These are phyloP conservation scores for Cyclargus thomasi DNA, from an alignment of 1,140 invertebrate genomes.

Conservation along the genomic window DNA sequence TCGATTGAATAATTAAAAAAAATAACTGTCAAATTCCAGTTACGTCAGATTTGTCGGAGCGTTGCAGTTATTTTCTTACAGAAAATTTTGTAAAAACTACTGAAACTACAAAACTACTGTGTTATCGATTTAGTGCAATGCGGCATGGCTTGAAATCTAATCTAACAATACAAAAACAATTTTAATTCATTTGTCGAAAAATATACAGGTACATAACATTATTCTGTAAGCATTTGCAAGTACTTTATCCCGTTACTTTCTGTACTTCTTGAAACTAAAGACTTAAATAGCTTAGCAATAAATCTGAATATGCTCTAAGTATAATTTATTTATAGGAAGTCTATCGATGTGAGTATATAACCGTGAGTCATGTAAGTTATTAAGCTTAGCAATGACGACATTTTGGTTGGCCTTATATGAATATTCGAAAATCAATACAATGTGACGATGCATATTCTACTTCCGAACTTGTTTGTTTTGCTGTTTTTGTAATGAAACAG, in stretches of 20 bases:
- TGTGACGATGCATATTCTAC: neutral
- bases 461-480: neutral
- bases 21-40: too few species aligned
- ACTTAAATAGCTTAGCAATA: neutral
- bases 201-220: neutral
- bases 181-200: neutral
- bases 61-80: neutral
- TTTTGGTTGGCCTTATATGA: neutral
- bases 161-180: neutral
- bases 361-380: slow-evolving; percentile 5
- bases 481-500: neutral
- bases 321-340: neutral
- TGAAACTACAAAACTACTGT: neutral
- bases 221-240: neutral
- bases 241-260: slow-evolving; percentile 4
- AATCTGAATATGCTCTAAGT: neutral
- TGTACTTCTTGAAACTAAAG: neutral
- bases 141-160: neutral
- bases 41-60: neutral
- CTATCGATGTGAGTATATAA: neutral
- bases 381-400: neutral
- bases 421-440: slow-evolving; percentile 10
- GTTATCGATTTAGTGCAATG: slow-evolving; percentile 8
- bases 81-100: neutral
- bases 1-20: too few species aligned